Base-by-base conservation (phyloP, 2,113 vertebrate genomes). In the Pomatostomus ruficeps region DNA sequence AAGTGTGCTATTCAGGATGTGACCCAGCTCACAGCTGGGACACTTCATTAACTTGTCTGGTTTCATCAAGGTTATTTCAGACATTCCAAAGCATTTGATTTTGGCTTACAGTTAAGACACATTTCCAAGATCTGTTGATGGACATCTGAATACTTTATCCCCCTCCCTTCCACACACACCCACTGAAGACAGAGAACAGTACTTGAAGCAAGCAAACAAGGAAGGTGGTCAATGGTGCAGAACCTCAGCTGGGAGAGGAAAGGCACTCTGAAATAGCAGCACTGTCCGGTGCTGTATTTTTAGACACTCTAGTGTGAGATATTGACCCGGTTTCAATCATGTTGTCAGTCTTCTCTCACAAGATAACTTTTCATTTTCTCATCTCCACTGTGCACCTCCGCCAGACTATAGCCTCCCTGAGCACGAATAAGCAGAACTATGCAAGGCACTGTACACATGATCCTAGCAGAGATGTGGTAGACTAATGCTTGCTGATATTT, bases 111-210 rank as follows among this genome's bases (percentile, higher is more conserved):
- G 10, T 51, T 85, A 26, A 78, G 35, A 52, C 3, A 25, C 12
- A 12, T 52, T 73, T 94, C 38, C 43, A 71, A 14, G 5, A 38
- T 35, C 31, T 51, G 9, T 38, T 58, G 55, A 25, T 38, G 11
- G 33, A 40, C 2, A 5, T 13, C 42, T 75, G 51, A 77, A 49
- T 81, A 52, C 25, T 15, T 48, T 6, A 14, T 71, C 6, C 11
- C 7, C 2, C 4, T 71, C 23, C 20, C 28, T 42, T 14, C 31
- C 22, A 21, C 28, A 36, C 0, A 0, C 17, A 22, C 18, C 75
- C 21, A 17, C 14, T 19, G 38, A 59, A 88, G 24, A 79, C 12
- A 48, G 40, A 85, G 14, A 77, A 17, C 13, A 74, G 31, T 7
- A 31, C 8, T 10, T 61, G 55, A 78, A 74, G 36, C 4, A 57